Conservation (phyloP, 2,797 vertebrate species). For the Falco biarmicus region DNA sequence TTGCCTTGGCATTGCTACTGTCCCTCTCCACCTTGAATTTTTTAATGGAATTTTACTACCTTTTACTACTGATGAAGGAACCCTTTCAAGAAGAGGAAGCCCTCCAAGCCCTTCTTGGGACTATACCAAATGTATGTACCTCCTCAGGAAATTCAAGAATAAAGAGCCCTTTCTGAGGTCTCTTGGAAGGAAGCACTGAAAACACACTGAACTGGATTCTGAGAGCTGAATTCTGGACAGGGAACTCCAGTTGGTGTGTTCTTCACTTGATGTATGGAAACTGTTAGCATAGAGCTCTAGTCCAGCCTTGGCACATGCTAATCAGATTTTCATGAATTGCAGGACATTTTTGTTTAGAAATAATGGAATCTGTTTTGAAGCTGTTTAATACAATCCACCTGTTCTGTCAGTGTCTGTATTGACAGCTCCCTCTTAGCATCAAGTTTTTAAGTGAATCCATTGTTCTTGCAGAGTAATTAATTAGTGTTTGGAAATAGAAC, state of each 20-base stretch:
- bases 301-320: neutral
- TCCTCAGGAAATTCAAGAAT: constrained; percentile 27
- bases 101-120: neutral
- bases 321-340: neutral
- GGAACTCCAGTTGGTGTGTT: neutral
- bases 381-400: neutral
- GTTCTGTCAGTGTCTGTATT: neutral
- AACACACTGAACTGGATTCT: neutral
- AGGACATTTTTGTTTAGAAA: neutral
- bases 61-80: constrained; percentile 7
- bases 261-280: neutral
- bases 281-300: neutral
- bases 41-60: neutral
- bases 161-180: constrained; percentile 17
- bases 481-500: neutral
- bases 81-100: neutral
- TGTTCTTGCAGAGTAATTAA: neutral
- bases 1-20: neutral
- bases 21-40: neutral
- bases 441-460: constrained; percentile 15
- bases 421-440: neutral
- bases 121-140: neutral
- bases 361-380: neutral
- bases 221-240: neutral
- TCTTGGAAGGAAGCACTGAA: neutral